Base-by-base conservation (phyloP, 2,888 invertebrate genomes). In the Alloplasta piceator region DNA sequence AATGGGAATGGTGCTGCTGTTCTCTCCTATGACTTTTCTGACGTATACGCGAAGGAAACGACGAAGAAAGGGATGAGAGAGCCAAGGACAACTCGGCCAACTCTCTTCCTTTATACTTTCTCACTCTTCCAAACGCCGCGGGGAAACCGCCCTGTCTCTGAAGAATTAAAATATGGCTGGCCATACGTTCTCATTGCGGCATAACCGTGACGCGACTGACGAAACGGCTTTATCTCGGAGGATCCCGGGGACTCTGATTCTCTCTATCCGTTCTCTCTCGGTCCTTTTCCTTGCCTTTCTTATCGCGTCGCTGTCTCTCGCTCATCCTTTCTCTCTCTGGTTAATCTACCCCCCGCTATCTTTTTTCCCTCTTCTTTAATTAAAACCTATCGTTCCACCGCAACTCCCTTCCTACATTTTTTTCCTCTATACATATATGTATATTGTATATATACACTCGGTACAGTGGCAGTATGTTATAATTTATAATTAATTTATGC, bases 101-200 rank as follows among this genome's bases (percentile, higher is more conserved):
- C 67, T 75, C 66, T 68, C 50, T n/a, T 14, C n/a, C 50, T n/a
- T 9, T 56, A 6, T 16, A 48, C 16, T 6, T 12, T 26, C 39
- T 36, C 48, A 41, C 50, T 48, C n/a, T 12, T 61, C 26, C 43
- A 9, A 75, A 72, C 75, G 82, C 79, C 85, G 76, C 83, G 85
- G 84, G 85, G 87, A 67, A 86, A 86, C 80, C 70, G 82, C 82
- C 85, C 87, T 90, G 90, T 91, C 89, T 88, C 88, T 87, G 86
- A 90, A 88, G 88, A 92, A 91, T 92, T 91, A 91, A 92, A 92
- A 92, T 92, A 92, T 90, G 89, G 90, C 89, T 89, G 89, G 90
- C 86, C 90, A 90, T 92, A 89, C 89, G 90, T 92, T 91, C 89
- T 91, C 90, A 91, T 92, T 92, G 86, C 89, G 86, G 88, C 84